Evolutionary conservation across 2,797 vertebrate species (phyloP).

Genomic region (Brotula barbata): DNA sequence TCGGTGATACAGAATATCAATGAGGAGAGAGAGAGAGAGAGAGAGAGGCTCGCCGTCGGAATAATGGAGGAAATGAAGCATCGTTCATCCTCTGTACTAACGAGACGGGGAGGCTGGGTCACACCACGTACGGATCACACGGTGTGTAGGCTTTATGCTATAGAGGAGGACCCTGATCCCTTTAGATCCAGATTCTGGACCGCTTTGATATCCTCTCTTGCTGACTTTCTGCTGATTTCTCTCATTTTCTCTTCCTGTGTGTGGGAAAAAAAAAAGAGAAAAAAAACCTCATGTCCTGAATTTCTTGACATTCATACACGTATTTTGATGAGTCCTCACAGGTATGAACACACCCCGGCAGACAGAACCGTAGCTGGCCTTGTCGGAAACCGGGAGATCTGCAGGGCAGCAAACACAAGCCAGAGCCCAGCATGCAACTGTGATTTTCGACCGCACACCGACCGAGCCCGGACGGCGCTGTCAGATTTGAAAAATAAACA

Average conservation of each 20-base stretch:
- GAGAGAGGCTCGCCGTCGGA: slow-evolving; percentile 35
- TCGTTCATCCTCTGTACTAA: too few relatives aligned
- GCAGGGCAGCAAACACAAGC: slow-evolving; percentile 9
- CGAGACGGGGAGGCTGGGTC: too few relatives aligned
- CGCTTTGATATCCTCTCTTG: neutral
- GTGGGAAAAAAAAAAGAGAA: too few relatives aligned
- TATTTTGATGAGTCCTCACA: neutral
- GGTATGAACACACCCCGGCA: neutral
- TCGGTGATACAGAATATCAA: slow-evolving; percentile 63
- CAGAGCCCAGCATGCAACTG: neutral
- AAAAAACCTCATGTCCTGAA: too few relatives aligned
- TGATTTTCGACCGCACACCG: slow-evolving; percentile 2
- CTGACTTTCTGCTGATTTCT: neutral
- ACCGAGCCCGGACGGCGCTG: neutral
- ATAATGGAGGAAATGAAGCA: slow-evolving; percentile 20
- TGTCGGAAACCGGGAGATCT: neutral
- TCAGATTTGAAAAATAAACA: slow-evolving; percentile 3
- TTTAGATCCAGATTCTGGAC: slow-evolving; percentile 5
- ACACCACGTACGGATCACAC: too few relatives aligned
- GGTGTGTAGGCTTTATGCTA: too few relatives aligned
- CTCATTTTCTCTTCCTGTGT: neutral
- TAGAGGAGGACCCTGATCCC: neutral
- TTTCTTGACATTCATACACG: neutral
- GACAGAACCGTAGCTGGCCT: neutral
- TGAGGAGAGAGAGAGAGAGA: too few relatives aligned